Base-by-base conservation (phyloP, 2,797 vertebrate genomes). In the Rachycentron canadum region DNA sequence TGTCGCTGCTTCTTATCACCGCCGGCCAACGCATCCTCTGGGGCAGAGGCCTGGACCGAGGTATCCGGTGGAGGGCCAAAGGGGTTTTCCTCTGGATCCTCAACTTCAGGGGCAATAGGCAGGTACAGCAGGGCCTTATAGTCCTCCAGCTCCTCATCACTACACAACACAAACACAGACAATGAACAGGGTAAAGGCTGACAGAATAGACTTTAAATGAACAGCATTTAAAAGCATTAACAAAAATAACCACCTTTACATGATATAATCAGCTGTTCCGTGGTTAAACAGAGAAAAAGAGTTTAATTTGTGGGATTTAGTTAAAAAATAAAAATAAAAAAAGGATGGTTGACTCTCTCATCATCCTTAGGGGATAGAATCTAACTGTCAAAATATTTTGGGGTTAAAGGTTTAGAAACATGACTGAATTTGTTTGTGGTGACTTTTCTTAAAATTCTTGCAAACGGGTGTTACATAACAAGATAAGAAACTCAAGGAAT, bases 121-220 rank as follows among this genome's bases (percentile, higher is more conserved):
- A 99, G 95, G 91, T 99, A 99, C 38, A 99, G 94, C 75, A 99
- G 93, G 17, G 98, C 98, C 85, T 97, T 97, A 72, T 95, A 96
- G 91, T 99, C 98, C 93, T 99, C 98, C 89, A 99, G 91, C 86
- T 99, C 98, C 92, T 99, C 98, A 53, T 99, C 98, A 13, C 98
- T 99, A 79, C 10, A 34, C 32, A 21, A 50, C 40, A 79, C 19
- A 81, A 43, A 66, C 26, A 56, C 32, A 59, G 16, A 61, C 13
- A 7, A 17, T 26, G 26, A 26, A 26, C 50, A 52, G 0, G 12
- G 12, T 26, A 26, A 23, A 26, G 5, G 23, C 25, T 52, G 50
- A 16, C 26, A 26, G 26, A 52, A 50, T 16, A 52, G n/a, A 26
- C 4, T 26, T 52, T 26, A 26, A 19, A 45, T 7, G 21, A 52